These are phyloP conservation scores for Eciton burchellii DNA, from an alignment of 1,140 invertebrate genomes.

Conservation along the genomic window DNA sequence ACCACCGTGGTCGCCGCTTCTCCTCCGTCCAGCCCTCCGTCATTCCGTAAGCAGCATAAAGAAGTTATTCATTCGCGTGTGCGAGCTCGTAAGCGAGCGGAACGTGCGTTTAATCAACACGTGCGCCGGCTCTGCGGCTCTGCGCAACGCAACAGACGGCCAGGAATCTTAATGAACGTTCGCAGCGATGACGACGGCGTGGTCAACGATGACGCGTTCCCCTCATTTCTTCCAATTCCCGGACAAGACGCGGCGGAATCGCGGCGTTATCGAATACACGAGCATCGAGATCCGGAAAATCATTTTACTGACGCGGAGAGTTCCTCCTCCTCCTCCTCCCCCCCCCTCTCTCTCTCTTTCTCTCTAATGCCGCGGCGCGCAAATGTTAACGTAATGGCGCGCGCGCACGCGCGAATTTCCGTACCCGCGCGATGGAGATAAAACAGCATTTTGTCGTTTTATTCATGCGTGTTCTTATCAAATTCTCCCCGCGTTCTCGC, in stretches of 20 bases:
- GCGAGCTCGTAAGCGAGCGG: background rate
- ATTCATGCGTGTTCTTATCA: constrained; percentile 58
- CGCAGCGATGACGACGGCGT: constrained; percentile 3
- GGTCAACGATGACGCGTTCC: background rate
- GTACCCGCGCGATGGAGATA: background rate
- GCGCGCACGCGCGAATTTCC: constrained; percentile 22
- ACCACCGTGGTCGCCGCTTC: background rate
- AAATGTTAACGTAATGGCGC: constrained; percentile 52
- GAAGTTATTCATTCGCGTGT: constrained; percentile 20
- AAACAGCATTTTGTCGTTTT: constrained; percentile 64
- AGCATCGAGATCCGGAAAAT: background rate
- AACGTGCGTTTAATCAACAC: constrained; percentile 33
- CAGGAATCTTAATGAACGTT: constrained; percentile 33
- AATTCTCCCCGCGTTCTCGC: constrained; percentile 61
- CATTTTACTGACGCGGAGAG: background rate
- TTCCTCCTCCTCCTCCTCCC: too few relatives aligned
- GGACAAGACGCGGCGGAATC: background rate
- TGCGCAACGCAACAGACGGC: constrained; percentile 3
- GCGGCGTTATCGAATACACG: background rate
- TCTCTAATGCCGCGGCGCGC: background rate
- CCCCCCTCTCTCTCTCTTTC: background rate
- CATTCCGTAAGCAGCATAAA: background rate
- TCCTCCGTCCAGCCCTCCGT: background rate
- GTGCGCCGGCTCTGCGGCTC: constrained; percentile 10
- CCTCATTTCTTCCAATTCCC: background rate